Base-by-base conservation (phyloP, 2,797 vertebrate species). In the Poecilia picta region DNA sequence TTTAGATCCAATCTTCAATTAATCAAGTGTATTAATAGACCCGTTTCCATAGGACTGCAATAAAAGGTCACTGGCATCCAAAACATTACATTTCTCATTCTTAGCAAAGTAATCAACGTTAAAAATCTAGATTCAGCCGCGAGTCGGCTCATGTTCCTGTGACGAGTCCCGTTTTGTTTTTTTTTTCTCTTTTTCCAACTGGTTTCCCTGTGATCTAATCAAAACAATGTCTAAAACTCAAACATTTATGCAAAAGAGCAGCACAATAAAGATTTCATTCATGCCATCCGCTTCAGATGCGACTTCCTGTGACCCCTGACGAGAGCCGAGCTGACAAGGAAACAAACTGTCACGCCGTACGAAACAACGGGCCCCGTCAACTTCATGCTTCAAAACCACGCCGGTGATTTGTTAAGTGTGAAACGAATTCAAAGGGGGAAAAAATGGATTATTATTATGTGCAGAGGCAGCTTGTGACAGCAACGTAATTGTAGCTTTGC, bases 21-120 rank as follows among this genome's bases (percentile, higher is more conserved):
- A 68, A 66, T 23, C 18, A 39, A 20, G 20, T 66, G 59, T 33
- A 66, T 39, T 18, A 68, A 41, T 41, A 10, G 20, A 41, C 25
- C 41, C 5, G 25, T 45, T 70, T 70, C 66, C 91, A 91, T 84
- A 81, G 92, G 93, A 93, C 94, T 92, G 94, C 78, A 84, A 89
- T 89, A 89, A 88, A 83, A 89, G 89, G 92, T 93, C 91, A 92
- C 91, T 20, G 59, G 20, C 25, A 41, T 1, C 10, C 16, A 39
- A 41, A 68, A 23, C 8, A 39, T 2, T 68, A 12, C 20, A 25
- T 45, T 25, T 70, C 25, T 12, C 23, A 39, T 43, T 86, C 76
- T 89, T 77, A 77, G 78, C 82, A 92, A 23, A 23, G 49, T 51
- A 51, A 84, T 83, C 81, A 88, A 87, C 89, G 89, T 85, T 82